Percentiles rank a stretch among this genome's conserved stretches.
Conservation (phyloP, 2,113 vertebrate species). For the Myrmecobius fasciatus region DNA sequence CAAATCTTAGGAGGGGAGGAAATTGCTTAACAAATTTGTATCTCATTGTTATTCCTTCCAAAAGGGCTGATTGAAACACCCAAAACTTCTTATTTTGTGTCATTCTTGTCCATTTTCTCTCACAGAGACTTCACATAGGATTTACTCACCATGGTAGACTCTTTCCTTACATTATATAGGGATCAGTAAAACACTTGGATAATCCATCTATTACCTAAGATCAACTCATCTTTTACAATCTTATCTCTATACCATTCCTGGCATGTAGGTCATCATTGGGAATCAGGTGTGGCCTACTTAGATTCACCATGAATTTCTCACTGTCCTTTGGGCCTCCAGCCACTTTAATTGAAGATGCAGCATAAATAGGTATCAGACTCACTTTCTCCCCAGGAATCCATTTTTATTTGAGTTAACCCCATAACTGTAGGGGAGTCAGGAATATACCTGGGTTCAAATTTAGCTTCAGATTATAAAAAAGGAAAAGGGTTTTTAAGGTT, state of each 20-base stretch:
- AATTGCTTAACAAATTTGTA: not conserved
- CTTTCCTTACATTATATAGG: not conserved
- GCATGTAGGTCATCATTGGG: not conserved
- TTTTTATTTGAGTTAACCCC: not conserved
- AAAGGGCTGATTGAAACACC: not conserved
- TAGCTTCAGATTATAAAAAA: not conserved
- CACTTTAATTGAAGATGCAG: not conserved
- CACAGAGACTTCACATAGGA: not conserved
- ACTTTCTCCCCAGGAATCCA: no score
- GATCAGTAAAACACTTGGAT: not conserved
- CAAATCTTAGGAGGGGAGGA: not conserved
- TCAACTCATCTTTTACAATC: not conserved
- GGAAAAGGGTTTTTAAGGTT: not conserved
- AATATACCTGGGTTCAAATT: not conserved
- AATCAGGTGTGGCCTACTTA: no score
- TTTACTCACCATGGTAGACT: not conserved
- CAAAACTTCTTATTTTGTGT: not conserved
- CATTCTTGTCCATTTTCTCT: not conserved
- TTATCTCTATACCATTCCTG: not conserved
- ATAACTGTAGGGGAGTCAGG: not conserved
- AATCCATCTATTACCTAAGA: no score
- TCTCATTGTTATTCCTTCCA: not conserved
- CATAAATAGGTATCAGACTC: not conserved
- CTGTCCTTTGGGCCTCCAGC: not conserved
- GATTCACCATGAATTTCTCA: not conserved